Evolutionary conservation across 2,888 invertebrate genomes (phyloP), one percentile per base, ranked within the genome.

Genomic region (Hyppa rectilinea): DNA sequence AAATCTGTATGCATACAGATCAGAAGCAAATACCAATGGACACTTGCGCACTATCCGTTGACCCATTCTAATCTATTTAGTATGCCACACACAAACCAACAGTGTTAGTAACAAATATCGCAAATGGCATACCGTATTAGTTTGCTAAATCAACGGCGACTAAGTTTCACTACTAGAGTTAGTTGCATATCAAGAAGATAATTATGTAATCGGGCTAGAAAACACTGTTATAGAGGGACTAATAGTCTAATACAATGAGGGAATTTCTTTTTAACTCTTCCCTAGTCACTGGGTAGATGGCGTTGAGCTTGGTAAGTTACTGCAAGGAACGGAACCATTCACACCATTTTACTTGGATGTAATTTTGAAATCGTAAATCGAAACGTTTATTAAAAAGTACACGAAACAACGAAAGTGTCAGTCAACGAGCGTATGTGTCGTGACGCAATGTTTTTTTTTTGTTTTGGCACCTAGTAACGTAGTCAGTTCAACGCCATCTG

Each of bases 11-110:
- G 14, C 29, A 29, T 45, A 3, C 6, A 59, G 17, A 70, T 34
- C n/a, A 47, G 26, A 53, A 38, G 14, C 17, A 5, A 31, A 34
- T 43, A 23, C 36, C 10, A 61, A 52, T n/a, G 26, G 20, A n/a
- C 9, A 45, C 14, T 49, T 75, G 38, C 4, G 34, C 36, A 31
- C 29, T 38, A 29, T 9, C 12, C 2, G 43, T 26, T 65, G 62
- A 69, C 76, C 81, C 29, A 55, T 63, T 77, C 40, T 36, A 5
- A 12, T 10, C 50, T 63, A 12, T 36, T 78, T 76, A 71, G 50
- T 66, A 78, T 66, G 62, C 81, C 20, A 31, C 26, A 36, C 40
- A 17, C 45, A 40, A 23, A 23, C 50, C 17, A 20, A 10, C 38
- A 17, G 20, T 26, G 53, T 66, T 56, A 20, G 62, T 45, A 17